Conservation (phyloP, 2,113 vertebrate species). For the Tragulus kanchil region DNA sequence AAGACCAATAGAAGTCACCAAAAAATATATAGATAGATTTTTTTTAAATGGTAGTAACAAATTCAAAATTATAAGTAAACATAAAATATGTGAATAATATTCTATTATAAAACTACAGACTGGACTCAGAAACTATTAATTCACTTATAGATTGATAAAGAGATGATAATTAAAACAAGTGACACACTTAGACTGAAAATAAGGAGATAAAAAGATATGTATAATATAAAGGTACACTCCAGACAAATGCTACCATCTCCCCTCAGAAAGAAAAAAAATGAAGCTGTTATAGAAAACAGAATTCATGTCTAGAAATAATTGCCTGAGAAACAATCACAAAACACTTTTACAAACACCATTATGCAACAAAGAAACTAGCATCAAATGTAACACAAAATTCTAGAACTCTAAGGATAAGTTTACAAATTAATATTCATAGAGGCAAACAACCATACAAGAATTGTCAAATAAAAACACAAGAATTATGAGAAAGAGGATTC, state of each 20-base stretch:
- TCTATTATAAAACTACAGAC: background rate
- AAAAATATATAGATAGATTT: too few species aligned
- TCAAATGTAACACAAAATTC: background rate
- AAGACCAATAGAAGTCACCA: too few species aligned
- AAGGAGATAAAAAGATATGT: background rate
- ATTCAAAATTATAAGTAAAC: constrained; percentile 14
- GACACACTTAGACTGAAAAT: constrained; percentile 9
- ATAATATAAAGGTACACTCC: background rate
- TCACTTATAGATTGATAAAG: background rate
- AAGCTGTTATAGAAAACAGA: background rate
- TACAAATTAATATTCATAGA: constrained; percentile 1
- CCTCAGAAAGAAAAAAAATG: background rate
- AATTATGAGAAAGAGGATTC: background rate
- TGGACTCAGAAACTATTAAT: background rate
- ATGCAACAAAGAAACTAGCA: background rate
- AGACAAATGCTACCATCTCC: background rate
- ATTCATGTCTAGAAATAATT: background rate
- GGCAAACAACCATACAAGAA: background rate
- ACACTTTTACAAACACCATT: background rate
- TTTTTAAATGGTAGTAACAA: background rate
- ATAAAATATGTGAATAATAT: background rate
- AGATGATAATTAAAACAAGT: constrained; percentile 2
- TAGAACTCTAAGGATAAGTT: background rate
- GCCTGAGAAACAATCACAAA: background rate
- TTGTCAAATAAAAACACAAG: background rate